These are phyloP conservation scores for Petromus typicus DNA, from an alignment of 2,113 vertebrate species.

Conservation along the genomic window DNA sequence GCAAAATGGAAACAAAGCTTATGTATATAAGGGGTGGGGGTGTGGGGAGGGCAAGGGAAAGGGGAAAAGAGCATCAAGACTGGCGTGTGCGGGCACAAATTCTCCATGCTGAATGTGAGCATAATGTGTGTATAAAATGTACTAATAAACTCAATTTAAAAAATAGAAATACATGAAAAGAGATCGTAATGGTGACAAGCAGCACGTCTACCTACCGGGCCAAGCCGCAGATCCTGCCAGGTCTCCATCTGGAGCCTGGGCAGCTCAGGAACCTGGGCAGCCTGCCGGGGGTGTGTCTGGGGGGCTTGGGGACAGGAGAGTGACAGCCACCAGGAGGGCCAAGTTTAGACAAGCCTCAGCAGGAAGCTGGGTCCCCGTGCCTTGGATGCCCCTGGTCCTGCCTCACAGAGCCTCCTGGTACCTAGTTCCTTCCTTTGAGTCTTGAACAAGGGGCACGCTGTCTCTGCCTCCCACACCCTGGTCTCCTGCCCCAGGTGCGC, in stretches of 20 bases:
- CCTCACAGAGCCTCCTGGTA: not conserved
- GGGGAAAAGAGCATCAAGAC: no score
- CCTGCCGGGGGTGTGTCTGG: not conserved
- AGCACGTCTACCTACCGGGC: not conserved
- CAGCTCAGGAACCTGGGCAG: not conserved
- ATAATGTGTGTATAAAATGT: no score
- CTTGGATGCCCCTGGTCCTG: not conserved
- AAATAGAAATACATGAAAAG: not conserved
- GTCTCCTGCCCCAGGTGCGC: not conserved
- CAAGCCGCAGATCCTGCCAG: not conserved
- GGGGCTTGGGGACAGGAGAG: not conserved
- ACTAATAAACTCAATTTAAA: no score
- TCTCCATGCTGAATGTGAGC: no score
- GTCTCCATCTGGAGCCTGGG: not conserved
- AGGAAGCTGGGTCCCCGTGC: not conserved
- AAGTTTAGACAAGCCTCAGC: not conserved
- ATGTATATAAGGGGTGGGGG: no score
- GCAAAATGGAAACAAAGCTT: no score
- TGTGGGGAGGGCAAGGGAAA: no score
- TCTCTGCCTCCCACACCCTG: not conserved
- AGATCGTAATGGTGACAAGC: not conserved
- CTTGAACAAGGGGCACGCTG: not conserved
- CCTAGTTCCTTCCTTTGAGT: not conserved
- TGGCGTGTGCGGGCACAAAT: no score
- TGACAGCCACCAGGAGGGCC: not conserved